Conservation (phyloP, 2,797 vertebrate genomes). For the Eremophila alpestris region DNA sequence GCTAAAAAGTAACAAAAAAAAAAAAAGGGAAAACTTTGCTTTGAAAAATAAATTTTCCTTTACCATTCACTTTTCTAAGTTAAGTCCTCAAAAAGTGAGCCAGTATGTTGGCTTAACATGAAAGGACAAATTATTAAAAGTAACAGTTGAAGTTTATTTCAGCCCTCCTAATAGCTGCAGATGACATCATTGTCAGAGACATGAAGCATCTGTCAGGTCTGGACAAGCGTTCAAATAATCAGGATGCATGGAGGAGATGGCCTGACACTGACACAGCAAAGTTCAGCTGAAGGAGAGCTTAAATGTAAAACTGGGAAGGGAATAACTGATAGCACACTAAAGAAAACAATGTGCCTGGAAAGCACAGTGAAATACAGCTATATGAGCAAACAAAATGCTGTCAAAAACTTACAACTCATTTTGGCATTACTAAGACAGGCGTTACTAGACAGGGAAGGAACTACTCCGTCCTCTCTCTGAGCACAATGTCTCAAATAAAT, state of each 20-base stretch:
- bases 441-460: background rate
- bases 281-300: background rate
- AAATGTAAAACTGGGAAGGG: background rate
- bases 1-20: background rate
- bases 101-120: background rate
- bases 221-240: background rate
- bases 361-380: background rate
- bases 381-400: background rate
- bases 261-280: background rate
- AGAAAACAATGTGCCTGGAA: background rate
- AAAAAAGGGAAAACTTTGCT: background rate
- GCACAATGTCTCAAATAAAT: background rate
- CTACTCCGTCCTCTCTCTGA: background rate
- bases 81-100: background rate
- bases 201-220: background rate
- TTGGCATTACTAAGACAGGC: background rate
- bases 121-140: background rate
- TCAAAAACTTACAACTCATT: background rate
- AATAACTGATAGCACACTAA: background rate
- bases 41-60: background rate
- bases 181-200: background rate
- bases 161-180: background rate
- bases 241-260: background rate
- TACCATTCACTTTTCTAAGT: background rate
- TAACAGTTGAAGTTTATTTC: background rate